Evolutionary conservation across 2,888 invertebrate genomes (phyloP), one percentile per base, ranked within the genome.

Genomic region (Chromoteleia sp.): DNA sequence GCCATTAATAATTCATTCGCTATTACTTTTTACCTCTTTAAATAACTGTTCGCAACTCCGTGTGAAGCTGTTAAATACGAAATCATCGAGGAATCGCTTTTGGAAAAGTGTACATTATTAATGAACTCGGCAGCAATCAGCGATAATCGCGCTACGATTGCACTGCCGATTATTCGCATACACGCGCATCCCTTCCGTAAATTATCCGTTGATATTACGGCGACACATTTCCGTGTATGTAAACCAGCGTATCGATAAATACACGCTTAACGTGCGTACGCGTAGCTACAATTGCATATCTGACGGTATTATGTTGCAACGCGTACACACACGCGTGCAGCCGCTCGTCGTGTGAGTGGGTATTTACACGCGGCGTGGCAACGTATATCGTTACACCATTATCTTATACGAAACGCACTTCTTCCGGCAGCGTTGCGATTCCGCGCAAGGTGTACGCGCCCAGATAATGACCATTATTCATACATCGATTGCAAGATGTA

Each of bases 61-160:
- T 5, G 30, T 19, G 30, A 36, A 17, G 14, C 19, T 15, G 56
- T 58, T 39, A 52, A 70, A 70, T 48, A 17, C 17, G 19, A 63
- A 43, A 54, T 74, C 63, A 39, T 58, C 30, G 56, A 39, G 48
- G 58, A 78, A 78, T 78, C 39, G 52, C 30, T 65, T 65, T 58
- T 33, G 33, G 50, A 54, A 76, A 81, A 71, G 58, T 61, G 54
- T 36, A 15, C 19, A 76, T 87, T 86, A 87, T 87, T 71, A 48
- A 86, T 85, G 83, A 83, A 81, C 76, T 74, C 70, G 25, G 75
- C 61, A 83, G 75, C 86, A 86, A 87, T 87, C 84, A 85, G 83
- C 84, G 85, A 87, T 87, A 86, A 88, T 88, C 84, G 87, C 84
- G 85, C 82, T 83, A 77, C 85, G 86, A 88, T 88, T 85, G 86